phyloP scores from a whole-genome alignment of 2,888 invertebrate genomes.

The Nyleta sp. region DNA sequence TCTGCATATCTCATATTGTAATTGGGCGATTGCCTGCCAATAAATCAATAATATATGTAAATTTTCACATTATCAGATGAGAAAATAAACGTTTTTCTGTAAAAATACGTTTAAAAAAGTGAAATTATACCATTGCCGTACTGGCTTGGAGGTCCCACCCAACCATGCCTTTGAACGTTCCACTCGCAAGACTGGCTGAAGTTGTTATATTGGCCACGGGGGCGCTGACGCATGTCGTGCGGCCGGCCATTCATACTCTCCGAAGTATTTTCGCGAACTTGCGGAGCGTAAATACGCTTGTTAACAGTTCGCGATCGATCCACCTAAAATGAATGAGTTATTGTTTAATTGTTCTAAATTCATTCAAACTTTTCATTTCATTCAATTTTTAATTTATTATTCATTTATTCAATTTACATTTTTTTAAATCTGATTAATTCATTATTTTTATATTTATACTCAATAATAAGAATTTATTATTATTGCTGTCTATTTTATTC shows the following conservation, averaged over 20 bases:
- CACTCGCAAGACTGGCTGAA: conserved; percentile 46
- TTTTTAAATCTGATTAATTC: too few species aligned
- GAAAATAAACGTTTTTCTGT: not conserved
- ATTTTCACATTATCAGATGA: too few species aligned
- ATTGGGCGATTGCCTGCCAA: too few species aligned
- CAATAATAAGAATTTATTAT: too few species aligned
- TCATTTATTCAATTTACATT: too few species aligned
- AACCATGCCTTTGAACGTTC: conserved; percentile 42
- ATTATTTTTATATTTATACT: too few species aligned
- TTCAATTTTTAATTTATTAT: too few species aligned
- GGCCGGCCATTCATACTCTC: conserved; percentile 30
- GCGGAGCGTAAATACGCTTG: conserved; percentile 47
- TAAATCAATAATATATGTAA: too few species aligned
- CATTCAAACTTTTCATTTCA: too few species aligned
- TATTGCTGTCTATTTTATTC: too few species aligned
- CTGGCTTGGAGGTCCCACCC: conserved; percentile 46
- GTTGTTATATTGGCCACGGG: conserved; percentile 39
- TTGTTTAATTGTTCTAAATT: too few species aligned
- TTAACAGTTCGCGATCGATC: conserved; percentile 45
- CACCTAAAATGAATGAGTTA: conserved; percentile 33
- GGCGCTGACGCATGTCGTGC: conserved; percentile 44
- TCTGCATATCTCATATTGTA: too few species aligned
- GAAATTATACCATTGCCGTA: conserved; percentile 45
- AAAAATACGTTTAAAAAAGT: not conserved
- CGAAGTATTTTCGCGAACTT: conserved; percentile 40